These are phyloP conservation scores for Pogoniulus pusillus DNA, from an alignment of 2,797 vertebrate species.

Conservation along the genomic window DNA sequence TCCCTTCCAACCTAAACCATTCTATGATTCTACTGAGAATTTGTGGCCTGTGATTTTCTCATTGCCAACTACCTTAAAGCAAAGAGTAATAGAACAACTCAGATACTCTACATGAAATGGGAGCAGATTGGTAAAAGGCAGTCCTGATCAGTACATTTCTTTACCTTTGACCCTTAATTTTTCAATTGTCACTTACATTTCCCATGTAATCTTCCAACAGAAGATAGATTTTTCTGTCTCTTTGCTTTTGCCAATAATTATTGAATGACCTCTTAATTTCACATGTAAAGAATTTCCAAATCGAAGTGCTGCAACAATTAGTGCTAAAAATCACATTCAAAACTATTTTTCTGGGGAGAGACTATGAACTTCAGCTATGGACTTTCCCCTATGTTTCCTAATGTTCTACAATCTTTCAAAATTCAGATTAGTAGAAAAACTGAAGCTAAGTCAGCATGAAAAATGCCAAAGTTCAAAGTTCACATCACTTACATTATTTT, in stretches of 20 bases:
- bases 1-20: no score
- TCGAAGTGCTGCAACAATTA: background rate
- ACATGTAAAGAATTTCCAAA: background rate
- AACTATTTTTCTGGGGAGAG: background rate
- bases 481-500: background rate
- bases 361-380: background rate
- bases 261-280: background rate
- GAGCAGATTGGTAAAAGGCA: background rate
- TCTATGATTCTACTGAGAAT: no score
- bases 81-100: background rate
- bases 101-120: background rate
- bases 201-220: background rate
- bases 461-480: background rate
- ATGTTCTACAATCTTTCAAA: background rate
- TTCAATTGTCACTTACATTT: background rate
- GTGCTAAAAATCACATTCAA: background rate
- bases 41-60: background rate
- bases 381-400: background rate
- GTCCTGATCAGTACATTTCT: background rate
- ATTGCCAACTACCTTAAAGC: background rate
- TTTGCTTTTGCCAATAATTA: background rate
- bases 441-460: background rate
- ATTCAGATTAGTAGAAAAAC: background rate
- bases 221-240: background rate
- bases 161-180: background rate